Evolutionary conservation across 1,140 invertebrate genomes (phyloP).

Genomic region (Oreohelix idahoensis): DNA sequence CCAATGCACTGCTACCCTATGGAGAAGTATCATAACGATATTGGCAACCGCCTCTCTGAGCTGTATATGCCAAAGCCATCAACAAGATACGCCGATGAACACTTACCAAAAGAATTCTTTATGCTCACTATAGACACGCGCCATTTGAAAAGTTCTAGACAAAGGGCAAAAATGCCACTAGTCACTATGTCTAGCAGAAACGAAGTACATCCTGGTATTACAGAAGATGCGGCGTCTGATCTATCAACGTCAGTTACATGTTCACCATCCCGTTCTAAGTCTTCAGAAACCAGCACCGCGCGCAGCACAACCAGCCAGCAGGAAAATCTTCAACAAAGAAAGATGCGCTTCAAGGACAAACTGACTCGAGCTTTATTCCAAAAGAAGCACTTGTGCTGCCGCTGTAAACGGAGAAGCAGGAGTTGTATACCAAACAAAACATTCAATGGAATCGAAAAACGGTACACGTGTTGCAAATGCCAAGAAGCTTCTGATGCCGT

Average conservation of each 20-base stretch:
- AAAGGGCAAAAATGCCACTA: background rate
- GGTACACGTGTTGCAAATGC: slow-evolving; percentile 28
- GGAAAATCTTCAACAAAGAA: background rate
- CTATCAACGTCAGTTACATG: background rate
- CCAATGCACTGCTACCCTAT: background rate
- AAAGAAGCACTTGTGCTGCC: slow-evolving; percentile 30
- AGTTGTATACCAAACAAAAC: slow-evolving; percentile 34
- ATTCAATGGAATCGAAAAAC: slow-evolving; percentile 30
- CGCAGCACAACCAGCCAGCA: background rate
- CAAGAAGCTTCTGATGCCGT: slow-evolving; percentile 12
- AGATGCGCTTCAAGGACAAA: slow-evolving; percentile 7
- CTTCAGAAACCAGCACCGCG: background rate
- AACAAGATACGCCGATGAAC: background rate
- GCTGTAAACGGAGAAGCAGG: slow-evolving; percentile 32
- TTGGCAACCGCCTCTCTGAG: slow-evolving; percentile 32
- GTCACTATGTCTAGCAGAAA: background rate
- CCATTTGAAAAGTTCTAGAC: background rate
- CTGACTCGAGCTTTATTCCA: slow-evolving; percentile 25
- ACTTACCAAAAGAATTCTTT: background rate
- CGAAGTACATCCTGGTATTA: background rate
- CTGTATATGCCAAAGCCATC: background rate
- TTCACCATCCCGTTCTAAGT: background rate
- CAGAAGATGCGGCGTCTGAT: background rate
- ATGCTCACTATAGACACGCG: slow-evolving; percentile 30
- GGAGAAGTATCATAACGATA: slow-evolving; percentile 28